Conservation (phyloP, 2,113 vertebrate genomes). For the Podarcis cretensis region DNA sequence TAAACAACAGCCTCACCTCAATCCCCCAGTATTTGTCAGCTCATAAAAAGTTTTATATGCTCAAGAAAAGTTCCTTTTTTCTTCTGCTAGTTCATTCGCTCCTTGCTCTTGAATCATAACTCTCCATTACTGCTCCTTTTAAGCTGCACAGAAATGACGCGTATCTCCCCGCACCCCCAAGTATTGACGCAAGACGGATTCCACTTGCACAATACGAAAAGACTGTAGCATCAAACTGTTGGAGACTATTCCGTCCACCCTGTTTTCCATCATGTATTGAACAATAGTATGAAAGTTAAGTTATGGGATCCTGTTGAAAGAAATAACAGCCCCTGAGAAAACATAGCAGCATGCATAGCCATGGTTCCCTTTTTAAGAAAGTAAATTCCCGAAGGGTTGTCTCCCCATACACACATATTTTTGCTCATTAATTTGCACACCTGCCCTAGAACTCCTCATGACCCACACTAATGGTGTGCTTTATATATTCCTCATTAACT, state of each 20-base stretch:
- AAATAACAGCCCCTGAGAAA: slow-evolving; percentile 3
- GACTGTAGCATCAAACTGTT: accelerated
- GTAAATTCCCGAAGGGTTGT: slow-evolving; percentile 13
- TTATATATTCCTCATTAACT: slow-evolving; percentile 50
- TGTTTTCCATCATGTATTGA: neutral
- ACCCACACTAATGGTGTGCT: neutral
- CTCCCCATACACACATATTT: slow-evolving; percentile 40
- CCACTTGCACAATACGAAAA: neutral
- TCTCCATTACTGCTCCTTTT: slow-evolving; percentile 7
- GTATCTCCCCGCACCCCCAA: slow-evolving; percentile 43
- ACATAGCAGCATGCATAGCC: slow-evolving; percentile 34
- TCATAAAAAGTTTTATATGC: slow-evolving; percentile 78
- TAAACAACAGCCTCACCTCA: slow-evolving; percentile 61
- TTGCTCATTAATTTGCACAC: slow-evolving; percentile 55
- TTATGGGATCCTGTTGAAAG: slow-evolving; percentile 12
- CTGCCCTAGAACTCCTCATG: slow-evolving; percentile 36
- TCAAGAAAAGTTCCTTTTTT: slow-evolving; percentile 64
- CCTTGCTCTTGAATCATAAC: slow-evolving; percentile 43
- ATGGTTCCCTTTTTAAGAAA: neutral
- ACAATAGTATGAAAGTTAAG: accelerated
- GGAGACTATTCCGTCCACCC: neutral
- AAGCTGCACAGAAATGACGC: slow-evolving; percentile 33
- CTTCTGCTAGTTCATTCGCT: slow-evolving; percentile 55
- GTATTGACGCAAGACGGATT: neutral
- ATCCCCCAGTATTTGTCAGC: slow-evolving; percentile 72